Conservation (phyloP, 2,888 invertebrate species). For the Macrosoma leucophasiata region DNA sequence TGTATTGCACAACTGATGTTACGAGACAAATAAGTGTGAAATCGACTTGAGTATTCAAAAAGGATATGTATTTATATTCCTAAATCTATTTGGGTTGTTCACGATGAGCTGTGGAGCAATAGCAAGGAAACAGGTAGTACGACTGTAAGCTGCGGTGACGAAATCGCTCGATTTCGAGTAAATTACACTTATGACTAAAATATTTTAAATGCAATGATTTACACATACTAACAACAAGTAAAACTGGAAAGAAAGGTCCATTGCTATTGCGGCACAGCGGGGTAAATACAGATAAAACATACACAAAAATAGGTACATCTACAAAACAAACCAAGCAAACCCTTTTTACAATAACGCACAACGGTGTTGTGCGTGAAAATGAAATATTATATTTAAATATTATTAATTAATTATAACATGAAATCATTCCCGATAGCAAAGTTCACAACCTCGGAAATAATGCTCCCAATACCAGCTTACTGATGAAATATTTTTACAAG, state of each 20-base stretch:
- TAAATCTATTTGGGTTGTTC: constrained; percentile 64
- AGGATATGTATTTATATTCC: constrained; percentile 70
- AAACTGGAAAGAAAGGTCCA: constrained; percentile 34
- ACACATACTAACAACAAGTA: constrained; percentile 18
- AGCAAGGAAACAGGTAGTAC: constrained; percentile 44
- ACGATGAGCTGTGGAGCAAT: constrained; percentile 55
- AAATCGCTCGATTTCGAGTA: constrained; percentile 44
- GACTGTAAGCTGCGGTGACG: constrained; percentile 39
- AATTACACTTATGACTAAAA: constrained; percentile 57
- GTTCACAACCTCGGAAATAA: constrained; percentile 74
- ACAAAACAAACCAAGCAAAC: constrained; percentile 68
- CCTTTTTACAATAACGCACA: constrained; percentile 64
- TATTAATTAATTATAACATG: constrained; percentile 53
- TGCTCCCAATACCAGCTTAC: constrained; percentile 75
- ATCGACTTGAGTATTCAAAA: constrained; percentile 69
- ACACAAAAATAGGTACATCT: constrained; percentile 61
- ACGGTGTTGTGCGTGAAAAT: constrained; percentile 66
- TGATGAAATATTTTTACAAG: constrained; percentile 54
- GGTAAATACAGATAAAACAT: constrained; percentile 57
- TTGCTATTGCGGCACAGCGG: constrained; percentile 67
- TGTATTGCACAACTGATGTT: constrained; percentile 73
- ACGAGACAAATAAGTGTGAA: constrained; percentile 57
- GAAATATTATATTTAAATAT: constrained; percentile 45
- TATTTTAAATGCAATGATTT: constrained; percentile 38
- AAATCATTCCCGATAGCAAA: constrained; percentile 72